Conservation (phyloP, 2,113 vertebrate species). For the Proterorhinus semilunaris region DNA sequence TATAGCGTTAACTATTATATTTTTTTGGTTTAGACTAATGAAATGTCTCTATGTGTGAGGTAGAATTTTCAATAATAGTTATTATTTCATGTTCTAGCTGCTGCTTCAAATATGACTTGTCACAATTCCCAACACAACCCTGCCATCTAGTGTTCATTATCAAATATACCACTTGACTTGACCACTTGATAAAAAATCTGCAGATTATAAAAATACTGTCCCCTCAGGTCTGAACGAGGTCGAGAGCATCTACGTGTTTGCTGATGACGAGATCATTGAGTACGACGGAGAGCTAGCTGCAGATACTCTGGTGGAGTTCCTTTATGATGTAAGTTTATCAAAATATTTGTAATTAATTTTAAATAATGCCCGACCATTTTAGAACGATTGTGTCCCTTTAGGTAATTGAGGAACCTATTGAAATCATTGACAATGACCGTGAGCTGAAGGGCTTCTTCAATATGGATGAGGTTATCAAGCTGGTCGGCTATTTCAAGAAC, state of each 20-base stretch:
- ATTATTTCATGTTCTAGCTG: neutral
- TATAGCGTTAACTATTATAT: too few species aligned
- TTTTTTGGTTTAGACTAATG: too few species aligned
- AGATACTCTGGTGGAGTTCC: conserved; percentile 88
- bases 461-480: conserved; percentile 86
- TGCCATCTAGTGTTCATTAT: conserved; percentile 51
- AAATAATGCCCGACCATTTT: too few species aligned
- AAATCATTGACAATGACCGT: conserved; percentile 84
- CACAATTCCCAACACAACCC: conserved; percentile 1
- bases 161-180: conserved; percentile 8
- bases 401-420: conserved; percentile 86
- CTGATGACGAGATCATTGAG: conserved; percentile 87
- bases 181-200: neutral
- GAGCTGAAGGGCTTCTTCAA: conserved; percentile 88
- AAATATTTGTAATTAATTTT: neutral
- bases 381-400: conserved; percentile 25
- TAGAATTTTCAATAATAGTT: too few species aligned
- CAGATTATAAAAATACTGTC: too few species aligned
- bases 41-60: too few species aligned
- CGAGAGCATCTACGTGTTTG: conserved; percentile 90
- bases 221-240: conserved; percentile 83
- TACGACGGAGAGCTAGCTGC: conserved; percentile 88
- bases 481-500: conserved; percentile 89
- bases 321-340: conserved; percentile 83
- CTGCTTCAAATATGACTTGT: neutral